Base-by-base conservation (phyloP, 2,113 vertebrate species). In the Corythoichthys intestinalis region DNA sequence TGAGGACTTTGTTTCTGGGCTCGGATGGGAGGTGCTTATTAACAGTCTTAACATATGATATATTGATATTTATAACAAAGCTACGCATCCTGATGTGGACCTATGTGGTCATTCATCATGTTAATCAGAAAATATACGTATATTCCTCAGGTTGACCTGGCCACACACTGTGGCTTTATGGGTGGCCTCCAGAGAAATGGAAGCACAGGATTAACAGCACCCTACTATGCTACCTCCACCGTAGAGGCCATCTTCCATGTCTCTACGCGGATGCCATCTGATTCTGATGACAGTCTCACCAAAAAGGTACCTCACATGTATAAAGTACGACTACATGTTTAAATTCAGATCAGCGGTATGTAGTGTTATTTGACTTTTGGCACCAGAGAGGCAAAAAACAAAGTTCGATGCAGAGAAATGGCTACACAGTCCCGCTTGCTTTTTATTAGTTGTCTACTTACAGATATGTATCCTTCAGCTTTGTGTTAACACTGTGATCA, bases 171-270 rank as follows among this genome's bases (percentile, higher is more conserved):
- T 28, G 98, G 98, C 11, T 99, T 99, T 67, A 96, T 99, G 95
- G 97, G 98, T 0, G 98, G 98, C 52, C 93, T 99, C 69, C 98
- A 98, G 81, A 94, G 95, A 73, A 99, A 98, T 0, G 97, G 97
- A 87, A 99, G 96, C 93, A 99, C 97, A 0, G 97, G 97, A 8
- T 89, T 92, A 38, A 97, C 97, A 0, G 96, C 97, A 1, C 98
- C 98, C 37, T 99, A 99, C 85, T 97, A 95, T 0, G 96, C 98
- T 88, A 98, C 96, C 91, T 99, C 98, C 38, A 97, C 95, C 0
- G 93, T 98, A 89, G 98, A 99, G 89, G 94, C 94, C 5, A 98
- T 99, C 87, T 99, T 98, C 85, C 97, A 99, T 0, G 98, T 98
- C 65, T 99, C 97, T 52, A 98, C 97, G 0, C 93, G 97, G n/a